Evolutionary conservation across 2,113 vertebrate genomes (phyloP).

Genomic region (Archocentrus centrarchus): DNA sequence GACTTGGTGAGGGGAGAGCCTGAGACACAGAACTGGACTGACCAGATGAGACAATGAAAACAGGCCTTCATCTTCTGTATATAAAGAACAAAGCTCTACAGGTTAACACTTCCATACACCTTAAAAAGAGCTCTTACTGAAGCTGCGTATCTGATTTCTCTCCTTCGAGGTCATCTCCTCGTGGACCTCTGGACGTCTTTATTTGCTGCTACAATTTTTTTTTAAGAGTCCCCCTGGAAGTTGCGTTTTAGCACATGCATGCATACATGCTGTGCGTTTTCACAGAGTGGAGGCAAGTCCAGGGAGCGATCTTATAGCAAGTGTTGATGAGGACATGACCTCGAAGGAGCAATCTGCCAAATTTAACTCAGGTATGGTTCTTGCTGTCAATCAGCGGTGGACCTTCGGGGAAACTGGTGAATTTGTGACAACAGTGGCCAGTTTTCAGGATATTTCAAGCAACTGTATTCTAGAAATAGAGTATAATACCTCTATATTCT

Average conservation of each 20-base stretch:
- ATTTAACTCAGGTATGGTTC: not conserved
- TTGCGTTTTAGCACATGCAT: not conserved
- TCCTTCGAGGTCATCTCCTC: not conserved
- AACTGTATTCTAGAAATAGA: too few species aligned
- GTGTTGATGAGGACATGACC: not conserved
- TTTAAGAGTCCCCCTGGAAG: not conserved
- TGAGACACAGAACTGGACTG: not conserved
- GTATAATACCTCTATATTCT: too few species aligned
- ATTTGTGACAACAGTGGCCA: not conserved
- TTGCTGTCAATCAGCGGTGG: not conserved
- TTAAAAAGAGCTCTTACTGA: not conserved
- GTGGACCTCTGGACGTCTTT: too few species aligned
- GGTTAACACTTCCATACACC: not conserved
- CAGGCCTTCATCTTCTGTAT: not conserved
- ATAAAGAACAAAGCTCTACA: not conserved
- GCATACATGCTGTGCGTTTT: not conserved
- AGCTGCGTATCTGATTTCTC: not conserved
- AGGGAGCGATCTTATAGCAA: not conserved
- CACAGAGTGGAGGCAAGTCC: not conserved
- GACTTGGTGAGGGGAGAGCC: not conserved
- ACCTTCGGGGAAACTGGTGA: not conserved
- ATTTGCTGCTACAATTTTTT: too few species aligned
- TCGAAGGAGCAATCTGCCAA: not conserved
- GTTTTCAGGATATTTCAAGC: too few species aligned
- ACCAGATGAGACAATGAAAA: not conserved